Conservation (phyloP, 2,113 vertebrate species). For the Cariama cristata region DNA sequence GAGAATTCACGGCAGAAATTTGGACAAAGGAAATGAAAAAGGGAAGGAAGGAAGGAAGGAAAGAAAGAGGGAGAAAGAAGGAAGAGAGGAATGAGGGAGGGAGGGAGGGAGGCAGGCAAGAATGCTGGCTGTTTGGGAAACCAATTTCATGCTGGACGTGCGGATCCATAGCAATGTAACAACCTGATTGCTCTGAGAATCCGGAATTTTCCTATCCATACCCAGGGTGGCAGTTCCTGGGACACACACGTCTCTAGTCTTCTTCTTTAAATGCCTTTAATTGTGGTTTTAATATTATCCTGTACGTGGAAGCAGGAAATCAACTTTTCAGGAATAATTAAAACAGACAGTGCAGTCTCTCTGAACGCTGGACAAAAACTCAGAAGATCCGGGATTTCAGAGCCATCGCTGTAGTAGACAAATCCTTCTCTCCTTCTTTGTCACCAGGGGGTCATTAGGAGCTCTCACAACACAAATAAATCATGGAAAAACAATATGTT, state of each 20-base stretch:
- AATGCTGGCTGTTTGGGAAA: background rate
- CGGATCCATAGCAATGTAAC: background rate
- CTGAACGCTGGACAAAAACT: background rate
- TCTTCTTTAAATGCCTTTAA: conserved; percentile 31
- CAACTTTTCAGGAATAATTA: conserved; percentile 43
- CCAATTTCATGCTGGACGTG: background rate
- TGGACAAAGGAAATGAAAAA: background rate
- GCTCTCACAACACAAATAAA: conserved; percentile 61
- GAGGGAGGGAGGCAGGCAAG: background rate
- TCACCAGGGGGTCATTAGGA: conserved; percentile 61
- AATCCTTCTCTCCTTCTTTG: conserved; percentile 43
- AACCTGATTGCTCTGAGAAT: background rate
- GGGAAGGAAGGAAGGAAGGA: background rate
- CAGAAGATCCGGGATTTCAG: conserved; percentile 16
- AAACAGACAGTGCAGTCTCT: background rate
- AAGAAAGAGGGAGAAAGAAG: background rate
- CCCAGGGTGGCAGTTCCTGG: background rate
- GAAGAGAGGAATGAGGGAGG: background rate
- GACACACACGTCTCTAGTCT: background rate
- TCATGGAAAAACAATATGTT: conserved; percentile 39
- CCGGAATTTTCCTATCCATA: background rate
- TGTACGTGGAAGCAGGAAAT: background rate
- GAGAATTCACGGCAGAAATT: background rate
- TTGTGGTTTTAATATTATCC: conserved; percentile 21
- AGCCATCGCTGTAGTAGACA: background rate